Evolutionary conservation across 1,140 invertebrate species (phyloP).

Genomic region (Tyrophagus putrescentiae): DNA sequence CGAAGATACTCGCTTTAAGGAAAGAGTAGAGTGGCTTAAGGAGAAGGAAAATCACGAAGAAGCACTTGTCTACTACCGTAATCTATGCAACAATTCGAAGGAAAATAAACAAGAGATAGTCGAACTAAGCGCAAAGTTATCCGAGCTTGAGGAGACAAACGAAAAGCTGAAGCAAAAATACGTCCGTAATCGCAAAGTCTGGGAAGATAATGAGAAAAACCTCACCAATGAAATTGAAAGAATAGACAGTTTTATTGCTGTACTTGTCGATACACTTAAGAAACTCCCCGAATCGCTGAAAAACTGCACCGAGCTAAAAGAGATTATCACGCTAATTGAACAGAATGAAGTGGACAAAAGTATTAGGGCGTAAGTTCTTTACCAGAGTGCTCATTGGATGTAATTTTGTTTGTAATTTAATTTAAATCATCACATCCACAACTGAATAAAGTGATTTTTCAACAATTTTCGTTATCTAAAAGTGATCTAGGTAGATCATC

Average conservation of each 20-base stretch:
- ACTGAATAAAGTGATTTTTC: too few relatives aligned
- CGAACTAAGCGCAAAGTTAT: background rate
- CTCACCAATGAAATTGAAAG: conserved; percentile 23
- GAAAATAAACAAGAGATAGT: background rate
- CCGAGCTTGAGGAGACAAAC: background rate
- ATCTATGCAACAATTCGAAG: conserved; percentile 1
- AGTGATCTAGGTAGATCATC: background rate
- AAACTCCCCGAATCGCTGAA: conserved; percentile 5
- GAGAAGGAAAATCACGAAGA: conserved; percentile 17
- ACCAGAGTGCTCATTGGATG: background rate
- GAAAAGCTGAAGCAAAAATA: conserved; percentile 24
- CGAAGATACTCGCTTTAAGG: conserved; percentile 8
- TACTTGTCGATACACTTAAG: conserved; percentile 18
- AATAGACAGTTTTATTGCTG: conserved; percentile 26
- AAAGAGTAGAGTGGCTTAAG: conserved; percentile 16
- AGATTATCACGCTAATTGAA: background rate
- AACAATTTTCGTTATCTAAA: too few relatives aligned
- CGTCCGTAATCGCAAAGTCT: conserved; percentile 17
- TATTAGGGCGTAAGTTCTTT: too few relatives aligned
- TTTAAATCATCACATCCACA: too few relatives aligned
- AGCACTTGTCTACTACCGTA: background rate
- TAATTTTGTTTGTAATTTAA: conserved; percentile 4
- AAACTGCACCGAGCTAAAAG: background rate
- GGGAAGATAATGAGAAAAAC: conserved; percentile 23
- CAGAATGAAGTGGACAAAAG: background rate